Evolutionary conservation across 2,888 invertebrate species (phyloP).

Genomic region (Bellardia pandia): DNA sequence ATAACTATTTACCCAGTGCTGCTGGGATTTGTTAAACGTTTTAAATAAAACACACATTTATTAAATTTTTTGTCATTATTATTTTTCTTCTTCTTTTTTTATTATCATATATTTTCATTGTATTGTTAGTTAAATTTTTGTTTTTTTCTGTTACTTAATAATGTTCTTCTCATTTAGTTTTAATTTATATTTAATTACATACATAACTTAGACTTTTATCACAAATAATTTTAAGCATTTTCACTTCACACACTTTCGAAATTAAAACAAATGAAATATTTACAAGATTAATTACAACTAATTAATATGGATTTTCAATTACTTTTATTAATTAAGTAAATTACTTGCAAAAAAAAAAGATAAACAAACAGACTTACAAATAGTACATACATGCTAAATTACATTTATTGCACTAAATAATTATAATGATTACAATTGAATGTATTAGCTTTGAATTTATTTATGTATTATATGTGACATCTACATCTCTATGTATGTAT

Average conservation of each 20-base stretch:
- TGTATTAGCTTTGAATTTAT: slow-evolving; percentile 5
- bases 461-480: slow-evolving; percentile 7
- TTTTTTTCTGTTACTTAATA: slow-evolving; percentile 36
- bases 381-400: slow-evolving; percentile 39
- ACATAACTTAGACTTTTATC: slow-evolving; percentile 74
- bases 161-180: slow-evolving; percentile 41
- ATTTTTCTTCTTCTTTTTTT: slow-evolving; percentile 57
- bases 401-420: slow-evolving; percentile 53
- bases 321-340: slow-evolving; percentile 28
- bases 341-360: slow-evolving; percentile 18
- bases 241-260: slow-evolving; percentile 66
- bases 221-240: slow-evolving; percentile 76
- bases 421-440: slow-evolving; percentile 55
- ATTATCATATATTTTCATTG: slow-evolving; percentile 71
- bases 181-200: slow-evolving; percentile 65
- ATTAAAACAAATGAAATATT: slow-evolving; percentile 56
- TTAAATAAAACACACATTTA: slow-evolving; percentile 13
- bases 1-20: no score
- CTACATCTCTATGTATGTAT: neutral
- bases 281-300: slow-evolving; percentile 63
- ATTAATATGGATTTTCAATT: slow-evolving; percentile 58
- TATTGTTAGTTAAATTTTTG: slow-evolving; percentile 65
- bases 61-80: slow-evolving; percentile 53
- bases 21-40: neutral
- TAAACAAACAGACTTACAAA: slow-evolving; percentile 23